Percentiles rank a stretch among this genome's conserved stretches.
phyloP scores from a whole-genome alignment of 2,113 vertebrate species.

The Calcarius ornatus region DNA sequence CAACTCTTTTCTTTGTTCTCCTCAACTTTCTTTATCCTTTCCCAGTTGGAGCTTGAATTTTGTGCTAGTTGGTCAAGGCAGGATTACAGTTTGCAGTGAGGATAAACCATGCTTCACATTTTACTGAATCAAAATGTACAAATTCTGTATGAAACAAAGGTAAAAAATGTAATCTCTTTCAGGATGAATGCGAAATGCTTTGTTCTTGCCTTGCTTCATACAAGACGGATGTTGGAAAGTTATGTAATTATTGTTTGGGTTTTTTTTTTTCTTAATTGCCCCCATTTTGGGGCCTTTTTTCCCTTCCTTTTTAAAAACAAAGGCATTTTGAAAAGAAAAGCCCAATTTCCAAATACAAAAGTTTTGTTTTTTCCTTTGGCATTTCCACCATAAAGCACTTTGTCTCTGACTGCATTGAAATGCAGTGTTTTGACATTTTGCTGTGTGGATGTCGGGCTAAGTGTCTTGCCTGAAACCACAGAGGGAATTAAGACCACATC shows the following conservation, averaged over 20 bases:
- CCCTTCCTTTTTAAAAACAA: not conserved
- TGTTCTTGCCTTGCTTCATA: not conserved
- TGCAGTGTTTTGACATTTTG: constrained; percentile 35
- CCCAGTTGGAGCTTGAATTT: not conserved
- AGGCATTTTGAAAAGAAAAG: not conserved
- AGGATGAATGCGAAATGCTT: not conserved
- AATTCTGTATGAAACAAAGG: not conserved
- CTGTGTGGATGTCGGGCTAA: not conserved
- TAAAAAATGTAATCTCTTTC: not conserved
- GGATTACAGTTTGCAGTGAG: not conserved
- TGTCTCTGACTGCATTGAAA: not conserved
- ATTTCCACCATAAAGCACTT: constrained; percentile 12
- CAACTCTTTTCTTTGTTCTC: not conserved
- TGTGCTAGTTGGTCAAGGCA: not conserved
- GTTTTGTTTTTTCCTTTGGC: not conserved
- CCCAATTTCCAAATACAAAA: not conserved
- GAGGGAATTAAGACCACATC: not conserved
- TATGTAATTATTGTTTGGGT: not conserved
- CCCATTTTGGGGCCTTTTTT: rapidly evolving
- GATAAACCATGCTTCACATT: not conserved
- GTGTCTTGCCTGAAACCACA: constrained; percentile 28
- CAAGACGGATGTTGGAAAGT: not conserved
- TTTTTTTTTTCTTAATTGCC: not conserved
- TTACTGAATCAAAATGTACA: not conserved
- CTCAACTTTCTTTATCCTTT: not conserved